Evolutionary conservation across 2,797 vertebrate species (phyloP).

Genomic region (Pristis pectinata): DNA sequence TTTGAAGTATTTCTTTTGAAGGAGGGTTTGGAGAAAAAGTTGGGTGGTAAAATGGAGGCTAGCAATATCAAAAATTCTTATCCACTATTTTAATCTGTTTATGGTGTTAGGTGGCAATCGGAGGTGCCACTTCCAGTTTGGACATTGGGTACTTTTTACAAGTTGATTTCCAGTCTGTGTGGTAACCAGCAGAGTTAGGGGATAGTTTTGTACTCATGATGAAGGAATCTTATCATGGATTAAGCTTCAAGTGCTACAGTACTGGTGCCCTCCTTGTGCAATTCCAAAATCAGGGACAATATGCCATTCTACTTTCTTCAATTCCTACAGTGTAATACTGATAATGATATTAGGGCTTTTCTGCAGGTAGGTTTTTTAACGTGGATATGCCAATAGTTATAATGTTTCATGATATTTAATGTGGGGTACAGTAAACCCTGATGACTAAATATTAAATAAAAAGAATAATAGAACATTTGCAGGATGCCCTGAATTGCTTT

Average conservation of each 20-base stretch:
- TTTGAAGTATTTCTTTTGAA: constrained; percentile 84
- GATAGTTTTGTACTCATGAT: neutral
- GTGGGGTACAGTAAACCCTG: too few relatives aligned
- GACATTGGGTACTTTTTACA: neutral
- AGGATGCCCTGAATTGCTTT: too few relatives aligned
- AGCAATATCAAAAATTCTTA: constrained; percentile 83
- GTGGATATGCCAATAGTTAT: neutral
- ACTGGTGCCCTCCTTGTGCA: neutral
- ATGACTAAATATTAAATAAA: neutral
- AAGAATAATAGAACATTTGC: too few relatives aligned
- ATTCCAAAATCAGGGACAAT: neutral
- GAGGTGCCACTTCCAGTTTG: neutral
- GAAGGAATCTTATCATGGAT: neutral
- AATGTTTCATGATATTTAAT: neutral
- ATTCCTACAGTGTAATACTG: neutral
- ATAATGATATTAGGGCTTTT: neutral
- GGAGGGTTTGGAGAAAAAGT: constrained; percentile 79
- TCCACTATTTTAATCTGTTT: constrained; percentile 79
- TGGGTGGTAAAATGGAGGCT: constrained; percentile 82
- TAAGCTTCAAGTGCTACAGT: neutral
- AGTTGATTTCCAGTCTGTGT: neutral
- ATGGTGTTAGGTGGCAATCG: constrained; percentile 39
- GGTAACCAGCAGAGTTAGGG: neutral
- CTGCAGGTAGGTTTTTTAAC: neutral
- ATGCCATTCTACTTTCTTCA: neutral